These are phyloP conservation scores for Caranx melampygus DNA, from an alignment of 2,113 vertebrate genomes.

Conservation along the genomic window DNA sequence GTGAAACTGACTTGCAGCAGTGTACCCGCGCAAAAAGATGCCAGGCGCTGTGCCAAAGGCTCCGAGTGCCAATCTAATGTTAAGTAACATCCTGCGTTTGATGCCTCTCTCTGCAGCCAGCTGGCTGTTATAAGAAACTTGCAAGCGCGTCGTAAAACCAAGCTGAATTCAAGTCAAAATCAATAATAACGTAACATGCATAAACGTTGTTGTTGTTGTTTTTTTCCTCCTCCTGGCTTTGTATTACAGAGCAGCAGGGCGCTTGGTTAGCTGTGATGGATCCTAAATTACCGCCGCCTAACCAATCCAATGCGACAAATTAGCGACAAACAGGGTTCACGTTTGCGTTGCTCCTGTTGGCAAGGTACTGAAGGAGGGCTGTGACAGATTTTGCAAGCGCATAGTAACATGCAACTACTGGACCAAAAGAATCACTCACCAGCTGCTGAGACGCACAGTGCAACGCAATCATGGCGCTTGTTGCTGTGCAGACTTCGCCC, in stretches of 20 bases:
- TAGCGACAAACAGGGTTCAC: slow-evolving; percentile 43
- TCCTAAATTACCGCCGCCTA: slow-evolving; percentile 31
- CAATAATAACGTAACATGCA: background rate
- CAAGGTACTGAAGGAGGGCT: slow-evolving; percentile 67
- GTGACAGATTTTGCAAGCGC: slow-evolving; percentile 81
- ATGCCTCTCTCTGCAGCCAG: background rate
- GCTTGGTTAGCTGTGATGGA: slow-evolving; percentile 35
- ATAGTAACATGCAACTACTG: slow-evolving; percentile 85
- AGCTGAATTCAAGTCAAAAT: background rate
- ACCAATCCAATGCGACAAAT: slow-evolving; percentile 55
- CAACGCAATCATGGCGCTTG: slow-evolving; percentile 86
- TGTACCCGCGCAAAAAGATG: slow-evolving; percentile 57
- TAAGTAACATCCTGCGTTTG: slow-evolving; percentile 26
- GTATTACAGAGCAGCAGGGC: slow-evolving; percentile 11
- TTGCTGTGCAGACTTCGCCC: slow-evolving; percentile 88
- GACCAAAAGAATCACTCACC: slow-evolving; percentile 83
- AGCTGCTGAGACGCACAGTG: slow-evolving; percentile 79
- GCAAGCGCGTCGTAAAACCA: background rate
- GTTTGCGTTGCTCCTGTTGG: slow-evolving; percentile 67
- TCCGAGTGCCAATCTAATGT: slow-evolving; percentile 27
- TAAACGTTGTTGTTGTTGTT: too few relatives aligned
- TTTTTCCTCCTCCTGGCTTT: background rate
- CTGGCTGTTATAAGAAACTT: slow-evolving; percentile 1
- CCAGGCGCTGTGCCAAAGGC: slow-evolving; percentile 8
- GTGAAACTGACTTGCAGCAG: slow-evolving; percentile 42